These are phyloP conservation scores for Laticauda laticaudata DNA, from an alignment of 2,113 vertebrate genomes.

Conservation along the genomic window DNA sequence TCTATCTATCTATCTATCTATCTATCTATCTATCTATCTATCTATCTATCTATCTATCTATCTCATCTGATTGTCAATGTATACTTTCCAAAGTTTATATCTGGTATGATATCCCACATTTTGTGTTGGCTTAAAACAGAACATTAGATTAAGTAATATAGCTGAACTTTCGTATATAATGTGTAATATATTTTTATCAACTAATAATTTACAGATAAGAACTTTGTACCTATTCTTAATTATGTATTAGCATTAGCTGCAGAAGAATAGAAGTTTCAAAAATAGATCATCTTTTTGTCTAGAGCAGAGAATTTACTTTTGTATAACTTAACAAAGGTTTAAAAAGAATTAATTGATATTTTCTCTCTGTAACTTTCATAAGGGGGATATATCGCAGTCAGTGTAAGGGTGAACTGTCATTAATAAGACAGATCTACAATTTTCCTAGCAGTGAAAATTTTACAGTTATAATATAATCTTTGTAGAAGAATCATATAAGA, in stretches of 20 bases:
- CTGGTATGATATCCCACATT: constrained; percentile 54
- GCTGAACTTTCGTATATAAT: constrained; percentile 46
- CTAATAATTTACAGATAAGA: constrained; percentile 45
- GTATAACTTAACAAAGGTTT: neutral
- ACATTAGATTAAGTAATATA: constrained; percentile 58
- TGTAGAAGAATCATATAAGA: constrained; percentile 43
- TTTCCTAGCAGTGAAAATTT: constrained; percentile 54
- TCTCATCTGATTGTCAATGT: constrained; percentile 54
- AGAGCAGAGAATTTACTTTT: neutral
- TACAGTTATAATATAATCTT: constrained; percentile 56
- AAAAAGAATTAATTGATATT: constrained; percentile 39
- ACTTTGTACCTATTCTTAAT: constrained; percentile 17
- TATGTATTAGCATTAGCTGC: constrained; percentile 17
- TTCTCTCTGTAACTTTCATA: constrained; percentile 24
- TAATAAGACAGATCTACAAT: constrained; percentile 65
- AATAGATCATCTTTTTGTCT: neutral
- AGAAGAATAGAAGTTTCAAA: constrained; percentile 27
- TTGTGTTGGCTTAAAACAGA: constrained; percentile 59
- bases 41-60: neutral
- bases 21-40: too few species aligned
- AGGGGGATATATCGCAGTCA: constrained; percentile 34
- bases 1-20: too few species aligned
- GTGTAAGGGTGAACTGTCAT: constrained; percentile 55
- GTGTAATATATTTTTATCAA: constrained; percentile 62
- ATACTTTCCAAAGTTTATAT: constrained; percentile 62